phyloP scores from a whole-genome alignment of 2,797 vertebrate species.

The Spea hammondii region DNA sequence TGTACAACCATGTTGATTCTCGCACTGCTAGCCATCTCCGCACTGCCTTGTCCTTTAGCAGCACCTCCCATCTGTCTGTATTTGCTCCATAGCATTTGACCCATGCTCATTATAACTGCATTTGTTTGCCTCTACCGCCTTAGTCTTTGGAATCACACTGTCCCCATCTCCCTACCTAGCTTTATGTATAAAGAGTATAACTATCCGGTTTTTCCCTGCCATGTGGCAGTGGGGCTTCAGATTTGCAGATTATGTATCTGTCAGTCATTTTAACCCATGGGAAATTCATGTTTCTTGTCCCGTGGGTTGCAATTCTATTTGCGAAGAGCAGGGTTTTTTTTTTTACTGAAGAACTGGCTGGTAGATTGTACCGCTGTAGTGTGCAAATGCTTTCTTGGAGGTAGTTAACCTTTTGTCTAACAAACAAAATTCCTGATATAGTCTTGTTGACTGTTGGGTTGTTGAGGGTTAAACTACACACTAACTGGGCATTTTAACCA shows the following conservation, averaged over 20 bases:
- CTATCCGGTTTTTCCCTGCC: neutral
- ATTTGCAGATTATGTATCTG: slow-evolving; percentile 27
- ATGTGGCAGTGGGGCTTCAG: slow-evolving; percentile 29
- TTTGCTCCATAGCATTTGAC: neutral
- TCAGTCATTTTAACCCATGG: slow-evolving; percentile 40
- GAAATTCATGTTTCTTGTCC: slow-evolving; percentile 21
- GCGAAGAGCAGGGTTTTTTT: neutral
- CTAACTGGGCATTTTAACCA: neutral
- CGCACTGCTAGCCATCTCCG: too few relatives aligned
- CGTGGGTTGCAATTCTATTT: slow-evolving; percentile 24
- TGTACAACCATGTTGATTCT: too few relatives aligned
- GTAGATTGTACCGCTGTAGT: too few relatives aligned
- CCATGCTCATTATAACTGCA: neutral
- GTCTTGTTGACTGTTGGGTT: too few relatives aligned
- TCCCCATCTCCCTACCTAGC: neutral
- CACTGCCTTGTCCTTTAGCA: too few relatives aligned
- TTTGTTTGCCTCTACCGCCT: neutral
- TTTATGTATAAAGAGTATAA: neutral
- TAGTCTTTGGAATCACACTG: neutral
- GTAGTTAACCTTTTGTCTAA: too few relatives aligned
- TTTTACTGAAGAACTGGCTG: neutral
- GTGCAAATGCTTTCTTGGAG: too few relatives aligned
- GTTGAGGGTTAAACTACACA: too few relatives aligned
- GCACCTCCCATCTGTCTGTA: neutral
- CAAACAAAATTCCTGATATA: too few relatives aligned